Evolutionary conservation across 2,797 vertebrate genomes (phyloP), one percentile per base, ranked within the genome.

Genomic region (Sebastes variabilis): DNA sequence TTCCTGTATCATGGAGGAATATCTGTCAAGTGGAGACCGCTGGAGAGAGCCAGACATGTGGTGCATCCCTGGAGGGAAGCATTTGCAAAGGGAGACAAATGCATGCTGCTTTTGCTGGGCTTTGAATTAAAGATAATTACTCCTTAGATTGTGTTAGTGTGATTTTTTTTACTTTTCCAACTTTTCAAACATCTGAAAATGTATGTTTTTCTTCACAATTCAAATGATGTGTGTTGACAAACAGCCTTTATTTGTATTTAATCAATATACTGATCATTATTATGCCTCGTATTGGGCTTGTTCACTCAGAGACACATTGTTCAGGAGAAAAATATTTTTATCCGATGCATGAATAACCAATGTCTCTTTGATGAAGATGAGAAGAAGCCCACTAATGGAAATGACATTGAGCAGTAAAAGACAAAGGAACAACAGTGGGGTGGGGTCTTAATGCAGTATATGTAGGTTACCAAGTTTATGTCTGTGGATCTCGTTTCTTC

Each of bases 11-110:
- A 92, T 87, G 84, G 68, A 84, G 84, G 79, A 91, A 85, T 87
- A 93, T 88, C 88, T 93, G 93, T 94, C 89, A 86, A 93, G 87
- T 80, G 72, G 72, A 82, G 71, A 62, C 67, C 70, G 70, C 61
- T 67, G 59, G 42, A 86, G 72, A 84, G 77, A 83, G 76, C 70
- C 83, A 81, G 90, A 88, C 88, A 93, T 92, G 84, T 93, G 90
- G 81, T 74, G 52, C 14, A 30, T 88, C 79, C 59, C 79, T 60
- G 6, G 70, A 76, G 64, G 75, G 62, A 79, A 60, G 25, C n/a
- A 42, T 60, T 75, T 74, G n/a, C 54, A 69, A 49, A 76, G 67
- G 70, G 72, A 86, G 71, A 79, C 32, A 88, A 85, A 87, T 88
- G 34, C 69, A 76, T 74, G 65, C 58, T 60, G 74, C 77, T 81